Percentiles rank a stretch among this genome's conserved stretches.
Evolutionary conservation across 2,797 vertebrate genomes (phyloP).

Genomic region (Epinephelus malabaricus): DNA sequence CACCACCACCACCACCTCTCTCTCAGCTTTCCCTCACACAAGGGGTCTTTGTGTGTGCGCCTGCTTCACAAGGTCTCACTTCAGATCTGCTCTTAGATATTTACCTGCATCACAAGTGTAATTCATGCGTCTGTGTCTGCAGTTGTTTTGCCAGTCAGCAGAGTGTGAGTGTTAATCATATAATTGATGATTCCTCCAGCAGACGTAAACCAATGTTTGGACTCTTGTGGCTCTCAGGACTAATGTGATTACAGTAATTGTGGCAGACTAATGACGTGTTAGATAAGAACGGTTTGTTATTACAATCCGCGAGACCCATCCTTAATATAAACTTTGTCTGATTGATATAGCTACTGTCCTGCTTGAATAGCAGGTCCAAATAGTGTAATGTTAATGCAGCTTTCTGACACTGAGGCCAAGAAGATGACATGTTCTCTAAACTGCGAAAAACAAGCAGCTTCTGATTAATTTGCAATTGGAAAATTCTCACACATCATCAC

Average conservation of each 20-base stretch:
- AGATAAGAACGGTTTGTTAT: slow-evolving; percentile 80
- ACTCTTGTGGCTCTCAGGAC: slow-evolving; percentile 73
- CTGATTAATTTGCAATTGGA: slow-evolving; percentile 47
- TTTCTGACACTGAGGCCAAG: not conserved
- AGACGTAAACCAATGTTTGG: slow-evolving; percentile 80
- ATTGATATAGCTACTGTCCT: slow-evolving; percentile 53
- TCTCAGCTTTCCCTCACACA: slow-evolving; percentile 55
- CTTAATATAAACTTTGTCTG: slow-evolving; percentile 74
- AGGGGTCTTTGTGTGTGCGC: slow-evolving; percentile 67
- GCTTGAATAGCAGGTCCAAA: slow-evolving; percentile 40
- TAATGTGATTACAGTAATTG: slow-evolving; percentile 86
- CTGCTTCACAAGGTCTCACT: slow-evolving; percentile 51
- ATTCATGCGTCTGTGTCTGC: slow-evolving; percentile 55
- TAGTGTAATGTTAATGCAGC: slow-evolving; percentile 17
- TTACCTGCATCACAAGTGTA: slow-evolving; percentile 64
- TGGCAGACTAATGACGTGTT: slow-evolving; percentile 80
- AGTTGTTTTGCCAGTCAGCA: slow-evolving; percentile 74
- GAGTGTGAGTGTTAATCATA: slow-evolving; percentile 78
- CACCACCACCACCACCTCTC: slow-evolving; percentile 31
- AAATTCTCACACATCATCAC: slow-evolving; percentile 58
- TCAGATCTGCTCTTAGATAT: slow-evolving; percentile 44
- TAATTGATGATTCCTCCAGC: slow-evolving; percentile 81
- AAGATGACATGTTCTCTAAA: slow-evolving; percentile 15
- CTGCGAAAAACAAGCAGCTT: slow-evolving; percentile 31
- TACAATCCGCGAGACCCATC: slow-evolving; percentile 68